Evolutionary conservation across 2,797 vertebrate species (phyloP), one percentile per base, ranked within the genome.

Genomic region (Champsocephalus gunnari): DNA sequence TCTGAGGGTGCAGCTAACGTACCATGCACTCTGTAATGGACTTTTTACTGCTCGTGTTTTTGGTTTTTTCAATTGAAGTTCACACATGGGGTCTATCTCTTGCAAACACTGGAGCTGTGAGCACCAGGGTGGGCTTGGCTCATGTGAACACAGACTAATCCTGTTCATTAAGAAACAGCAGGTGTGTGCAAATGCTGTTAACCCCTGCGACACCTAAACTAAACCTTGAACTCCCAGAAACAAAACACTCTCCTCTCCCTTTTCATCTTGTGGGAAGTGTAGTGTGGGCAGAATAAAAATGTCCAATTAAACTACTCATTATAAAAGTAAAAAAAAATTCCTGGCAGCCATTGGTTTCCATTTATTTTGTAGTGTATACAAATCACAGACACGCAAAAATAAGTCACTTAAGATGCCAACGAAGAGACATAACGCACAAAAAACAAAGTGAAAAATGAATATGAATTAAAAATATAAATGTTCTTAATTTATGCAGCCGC

Each of bases 141-240:
- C 66, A 82, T 67, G 80, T 82, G 89, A 88, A 73, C 77, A 71
- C 51, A 51, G 54, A 50, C 89, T 94, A 93, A 94, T 92, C 91
- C 87, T 82, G 84, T 90, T 92, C 87, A 93, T 94, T 88, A 88
- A 84, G 87, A 90, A 88, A 87, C 92, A 94, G 93, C 93, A 94
- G 94, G 94, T 93, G 94, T 87, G 86, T 75, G 63, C 82, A 89
- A 87, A 88, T 82, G 84, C 86, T 50, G 73, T 81, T 88, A 84
- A 92, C 88, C 88, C 71, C 70, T 2, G 4, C 3, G 69, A 81
- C 86, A 86, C 70, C 71, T 19, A 51, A 82, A 81, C 61, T 72
- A 48, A 88, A 74, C 82, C 69, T 67, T 83, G 60, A 88, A 71
- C 83, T 80, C 73, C 58, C 44, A 0, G 21, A 80, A 82, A 75